Conservation (phyloP, 1,140 invertebrate genomes). For the Carposina sasakii region DNA sequence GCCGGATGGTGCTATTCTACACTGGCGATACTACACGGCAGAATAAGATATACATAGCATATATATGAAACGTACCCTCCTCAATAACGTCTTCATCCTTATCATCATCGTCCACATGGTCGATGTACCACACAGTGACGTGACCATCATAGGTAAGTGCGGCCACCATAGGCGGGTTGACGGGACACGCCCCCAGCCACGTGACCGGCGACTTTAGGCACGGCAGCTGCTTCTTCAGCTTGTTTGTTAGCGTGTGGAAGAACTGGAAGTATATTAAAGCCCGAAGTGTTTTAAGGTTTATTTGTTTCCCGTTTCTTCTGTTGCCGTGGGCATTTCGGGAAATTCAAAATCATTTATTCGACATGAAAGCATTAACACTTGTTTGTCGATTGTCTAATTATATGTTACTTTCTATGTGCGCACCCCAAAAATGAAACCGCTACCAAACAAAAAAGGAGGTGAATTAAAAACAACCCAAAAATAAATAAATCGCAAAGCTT, state of each 20-base stretch:
- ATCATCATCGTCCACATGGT: slow-evolving; percentile 38
- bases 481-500: no score
- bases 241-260: slow-evolving; percentile 53
- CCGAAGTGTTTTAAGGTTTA: not conserved
- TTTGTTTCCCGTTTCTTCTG: not conserved
- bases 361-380: no score
- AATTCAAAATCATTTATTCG: no score
- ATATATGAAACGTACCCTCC: slow-evolving; percentile 37
- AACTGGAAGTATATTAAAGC: slow-evolving; percentile 33
- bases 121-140: slow-evolving; percentile 46
- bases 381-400: no score
- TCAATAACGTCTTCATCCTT: slow-evolving; percentile 40
- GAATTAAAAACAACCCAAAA: no score
- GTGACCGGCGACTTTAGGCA: slow-evolving; percentile 30
- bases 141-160: slow-evolving; percentile 35
- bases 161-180: slow-evolving; percentile 37
- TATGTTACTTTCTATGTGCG: no score
- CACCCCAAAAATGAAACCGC: no score
- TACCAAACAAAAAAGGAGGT: no score
- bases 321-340: not conserved
- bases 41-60: no score
- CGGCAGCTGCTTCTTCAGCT: slow-evolving; percentile 40
- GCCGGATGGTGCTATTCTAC: no score
- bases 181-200: slow-evolving; percentile 47
- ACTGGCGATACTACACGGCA: no score